These are phyloP conservation scores for Dinoponera quadriceps DNA, from an alignment of 1,140 invertebrate genomes.

Conservation along the genomic window DNA sequence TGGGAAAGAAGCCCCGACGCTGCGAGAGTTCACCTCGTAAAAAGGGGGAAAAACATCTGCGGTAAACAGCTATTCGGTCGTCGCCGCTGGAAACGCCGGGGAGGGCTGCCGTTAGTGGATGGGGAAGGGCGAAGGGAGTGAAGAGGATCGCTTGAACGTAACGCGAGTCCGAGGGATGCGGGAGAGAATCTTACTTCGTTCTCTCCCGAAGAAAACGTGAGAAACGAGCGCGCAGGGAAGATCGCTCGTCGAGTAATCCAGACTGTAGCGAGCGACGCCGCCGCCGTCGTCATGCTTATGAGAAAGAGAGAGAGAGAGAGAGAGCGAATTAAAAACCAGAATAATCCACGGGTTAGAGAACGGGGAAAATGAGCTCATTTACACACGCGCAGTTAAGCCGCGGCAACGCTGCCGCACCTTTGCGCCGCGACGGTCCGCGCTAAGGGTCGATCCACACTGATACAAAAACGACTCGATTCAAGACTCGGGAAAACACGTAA, in stretches of 20 bases:
- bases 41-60: conserved; percentile 66
- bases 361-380: conserved; percentile 58
- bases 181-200: too few species aligned
- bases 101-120: conserved; percentile 43
- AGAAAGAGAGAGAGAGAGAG: conserved; percentile 22
- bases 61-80: conserved; percentile 79
- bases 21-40: conserved; percentile 51
- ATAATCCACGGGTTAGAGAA: conserved; percentile 48
- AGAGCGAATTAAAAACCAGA: conserved; percentile 67
- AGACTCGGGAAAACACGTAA: too few species aligned
- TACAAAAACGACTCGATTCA: too few species aligned
- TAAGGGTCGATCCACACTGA: too few species aligned
- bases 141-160: conserved; percentile 48
- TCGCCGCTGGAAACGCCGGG: conserved; percentile 61
- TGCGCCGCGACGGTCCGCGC: conserved; percentile 13
- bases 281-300: too few species aligned
- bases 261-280: too few species aligned
- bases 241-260: too few species aligned
- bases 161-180: conserved; percentile 30
- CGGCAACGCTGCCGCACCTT: conserved; percentile 21
- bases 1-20: conserved; percentile 15
- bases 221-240: too few species aligned
- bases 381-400: conserved; percentile 58
- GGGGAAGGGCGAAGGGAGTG: background rate
- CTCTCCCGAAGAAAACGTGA: too few species aligned